Conservation (phyloP, 1,140 invertebrate genomes). For the Drosophila asahinai region DNA sequence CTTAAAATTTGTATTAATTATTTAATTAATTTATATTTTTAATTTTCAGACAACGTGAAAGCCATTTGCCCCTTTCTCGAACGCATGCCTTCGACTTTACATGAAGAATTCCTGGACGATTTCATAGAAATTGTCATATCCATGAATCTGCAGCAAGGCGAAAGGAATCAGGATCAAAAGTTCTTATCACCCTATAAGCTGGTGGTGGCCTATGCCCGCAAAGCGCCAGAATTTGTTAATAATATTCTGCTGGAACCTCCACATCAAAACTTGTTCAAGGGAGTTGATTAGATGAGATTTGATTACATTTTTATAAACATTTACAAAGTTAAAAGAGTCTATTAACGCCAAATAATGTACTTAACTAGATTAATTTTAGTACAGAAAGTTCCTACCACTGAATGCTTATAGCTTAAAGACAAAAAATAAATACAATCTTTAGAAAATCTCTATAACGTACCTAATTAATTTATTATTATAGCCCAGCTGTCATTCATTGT, state of each 20-base stretch:
- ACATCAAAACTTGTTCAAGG: conserved; percentile 26
- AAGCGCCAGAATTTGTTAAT: conserved; percentile 85
- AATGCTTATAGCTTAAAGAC: background rate
- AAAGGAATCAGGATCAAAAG: conserved; percentile 28
- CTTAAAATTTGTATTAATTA: too few relatives aligned
- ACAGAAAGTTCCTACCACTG: conserved; percentile 12
- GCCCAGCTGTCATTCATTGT: too few relatives aligned
- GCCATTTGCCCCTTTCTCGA: conserved; percentile 92
- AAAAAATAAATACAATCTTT: background rate
- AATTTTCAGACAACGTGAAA: conserved; percentile 87
- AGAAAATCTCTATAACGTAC: background rate
- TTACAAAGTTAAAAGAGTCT: conserved; percentile 25
- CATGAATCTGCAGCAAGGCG: conserved; percentile 85
- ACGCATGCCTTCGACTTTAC: conserved; percentile 87
- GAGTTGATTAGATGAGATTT: conserved; percentile 27
- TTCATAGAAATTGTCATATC: conserved; percentile 86
- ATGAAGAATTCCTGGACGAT: conserved; percentile 88
- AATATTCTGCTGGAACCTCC: conserved; percentile 39
- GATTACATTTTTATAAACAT: background rate
- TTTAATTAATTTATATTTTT: background rate
- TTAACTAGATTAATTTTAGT: background rate
- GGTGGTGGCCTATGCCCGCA: conserved; percentile 86
- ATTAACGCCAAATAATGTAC: conserved; percentile 25
- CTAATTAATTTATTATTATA: too few relatives aligned
- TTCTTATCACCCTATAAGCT: conserved; percentile 86